Evolutionary conservation across 2,797 vertebrate genomes (phyloP).

Genomic region (Melanotaenia nigrans): DNA sequence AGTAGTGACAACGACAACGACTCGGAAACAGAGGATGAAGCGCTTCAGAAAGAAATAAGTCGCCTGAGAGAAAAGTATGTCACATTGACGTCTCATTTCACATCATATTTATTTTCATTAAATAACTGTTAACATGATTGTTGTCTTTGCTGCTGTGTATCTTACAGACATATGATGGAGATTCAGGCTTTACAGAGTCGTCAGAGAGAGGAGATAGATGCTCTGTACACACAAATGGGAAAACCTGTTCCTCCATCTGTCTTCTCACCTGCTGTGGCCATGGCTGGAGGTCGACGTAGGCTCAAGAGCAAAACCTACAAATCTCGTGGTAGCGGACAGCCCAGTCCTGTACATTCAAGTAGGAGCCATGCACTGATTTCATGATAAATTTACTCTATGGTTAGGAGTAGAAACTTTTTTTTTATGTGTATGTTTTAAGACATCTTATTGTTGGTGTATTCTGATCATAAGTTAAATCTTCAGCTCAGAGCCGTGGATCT

Average conservation of each 20-base stretch:
- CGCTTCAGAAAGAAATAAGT: slow-evolving; percentile 89
- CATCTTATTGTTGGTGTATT: slow-evolving; percentile 1
- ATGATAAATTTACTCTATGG: background rate
- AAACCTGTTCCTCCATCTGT: slow-evolving; percentile 87
- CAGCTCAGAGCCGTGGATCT: slow-evolving; percentile 46
- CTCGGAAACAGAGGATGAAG: slow-evolving; percentile 91
- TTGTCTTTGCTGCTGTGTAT: background rate
- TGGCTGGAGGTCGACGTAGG: slow-evolving; percentile 88
- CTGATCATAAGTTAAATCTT: slow-evolving; percentile 25
- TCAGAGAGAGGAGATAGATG: slow-evolving; percentile 94
- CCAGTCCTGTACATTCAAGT: slow-evolving; percentile 84
- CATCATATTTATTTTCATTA: background rate
- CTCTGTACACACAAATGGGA: slow-evolving; percentile 87
- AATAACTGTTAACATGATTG: background rate
- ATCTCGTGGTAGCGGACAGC: slow-evolving; percentile 88
- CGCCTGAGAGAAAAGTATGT: slow-evolving; percentile 91
- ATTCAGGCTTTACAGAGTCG: slow-evolving; percentile 91
- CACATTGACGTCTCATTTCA: background rate
- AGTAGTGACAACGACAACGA: slow-evolving; percentile 96
- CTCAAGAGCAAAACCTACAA: slow-evolving; percentile 92
- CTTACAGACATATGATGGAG: slow-evolving; percentile 91
- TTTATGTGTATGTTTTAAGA: background rate
- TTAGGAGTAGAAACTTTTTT: background rate
- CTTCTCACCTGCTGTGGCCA: slow-evolving; percentile 87
- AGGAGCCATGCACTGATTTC: slow-evolving; percentile 37